Conservation (phyloP, 2,888 invertebrate genomes). For the Plutella xylostella region DNA sequence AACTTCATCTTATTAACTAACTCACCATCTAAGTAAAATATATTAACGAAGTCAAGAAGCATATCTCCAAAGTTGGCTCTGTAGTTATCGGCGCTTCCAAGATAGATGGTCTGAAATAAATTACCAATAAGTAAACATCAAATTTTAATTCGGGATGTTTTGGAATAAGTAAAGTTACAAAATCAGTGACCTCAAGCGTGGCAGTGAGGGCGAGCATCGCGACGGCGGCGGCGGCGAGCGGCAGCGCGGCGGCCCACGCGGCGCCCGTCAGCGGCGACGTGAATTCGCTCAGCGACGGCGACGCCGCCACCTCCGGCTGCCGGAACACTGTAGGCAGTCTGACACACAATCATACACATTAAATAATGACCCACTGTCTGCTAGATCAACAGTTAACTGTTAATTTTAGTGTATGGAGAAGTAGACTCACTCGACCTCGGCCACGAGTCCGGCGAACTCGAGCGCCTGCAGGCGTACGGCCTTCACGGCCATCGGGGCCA, state of each 20-base stretch:
- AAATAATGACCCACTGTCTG: too few relatives aligned
- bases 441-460: not conserved
- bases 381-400: too few relatives aligned
- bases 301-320: not conserved
- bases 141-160: not conserved
- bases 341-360: too few relatives aligned
- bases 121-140: not conserved
- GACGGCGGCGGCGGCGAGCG: not conserved
- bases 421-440: not conserved
- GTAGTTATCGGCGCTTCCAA: not conserved
- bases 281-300: not conserved
- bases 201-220: not conserved
- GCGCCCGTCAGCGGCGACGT: not conserved
- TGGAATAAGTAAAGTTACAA: not conserved
- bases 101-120: not conserved
- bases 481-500: conserved; percentile 1
- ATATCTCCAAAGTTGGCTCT: not conserved
- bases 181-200: not conserved
- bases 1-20: too few relatives aligned
- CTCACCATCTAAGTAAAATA: conserved; percentile 2
- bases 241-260: conserved; percentile 1
- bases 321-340: conserved; percentile 3
- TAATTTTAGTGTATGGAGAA: not conserved
- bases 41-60: not conserved
- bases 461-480: not conserved